Base-by-base conservation (phyloP, 2,797 vertebrate genomes). In the Periophthalmus magnuspinnatus region DNA sequence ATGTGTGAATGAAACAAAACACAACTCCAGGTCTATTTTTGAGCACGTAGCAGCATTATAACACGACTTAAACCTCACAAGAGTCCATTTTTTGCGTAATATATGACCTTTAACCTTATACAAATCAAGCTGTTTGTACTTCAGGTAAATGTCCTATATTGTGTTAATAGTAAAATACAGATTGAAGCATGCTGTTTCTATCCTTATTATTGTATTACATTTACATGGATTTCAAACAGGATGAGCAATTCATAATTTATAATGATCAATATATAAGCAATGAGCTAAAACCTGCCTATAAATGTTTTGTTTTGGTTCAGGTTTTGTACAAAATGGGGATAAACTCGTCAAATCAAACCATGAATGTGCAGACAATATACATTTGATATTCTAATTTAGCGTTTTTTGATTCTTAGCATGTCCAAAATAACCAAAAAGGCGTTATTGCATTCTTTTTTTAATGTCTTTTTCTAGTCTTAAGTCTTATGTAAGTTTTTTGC, bases 111-210 rank as follows among this genome's bases (percentile, higher is more conserved):
- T 28, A n/a, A 52, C 48, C 3, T 45, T 11, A 8, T 21, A 22
- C 19, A 55, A 22, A 55, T 55, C 21, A 3, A 54, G n/a, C 52
- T 4, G 4, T 21, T 22, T 54, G 21, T 22, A 55, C 47, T 48
- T 55, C 11, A 55, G 21, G 8, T 52, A 19, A 19, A 50, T n/a
- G 50, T 52, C 19, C 19, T 21, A 9, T 50, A 50, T 19, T 50
- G 5, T 19, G 6, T 6, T 50, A 45, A 17, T 50, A 17, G 6
- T 50, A 83, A 78, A 78, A 84, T 90, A 78, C 3, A 28, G 28
- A 24, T 22, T 56, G 54, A 56, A 24, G 9, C 54, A 24, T 22
- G n/a, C 8, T 11, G 22, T 11, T 22, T 56, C 8, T 11, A 41
- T 14, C 41, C 28, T 28, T 45, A 5, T 5, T 41, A 41, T n/a